Evolutionary conservation across 2,888 invertebrate species (phyloP), one percentile per base, ranked within the genome.

Genomic region (Ptilodon capucinus): DNA sequence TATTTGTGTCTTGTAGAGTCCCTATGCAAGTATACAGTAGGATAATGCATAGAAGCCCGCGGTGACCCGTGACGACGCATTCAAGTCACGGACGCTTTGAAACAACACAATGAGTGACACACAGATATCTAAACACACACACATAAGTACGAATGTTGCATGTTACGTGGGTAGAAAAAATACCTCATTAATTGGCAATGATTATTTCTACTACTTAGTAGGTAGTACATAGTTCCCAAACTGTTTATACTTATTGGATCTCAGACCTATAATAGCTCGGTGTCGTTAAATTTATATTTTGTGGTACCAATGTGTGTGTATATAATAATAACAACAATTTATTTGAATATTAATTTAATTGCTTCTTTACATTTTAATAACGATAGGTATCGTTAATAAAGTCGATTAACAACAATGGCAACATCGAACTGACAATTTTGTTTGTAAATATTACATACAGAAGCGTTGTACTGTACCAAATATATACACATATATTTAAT

Each of bases 391-490:
- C 46, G 2, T 40, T 51, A 30, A 30, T 6, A 46, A 49, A 48
- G 56, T 56, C 48, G 58, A 46, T 36, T 34, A 48, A 44, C 18
- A 50, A 46, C 21, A 47, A 59, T 64, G 51, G 49, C 51, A 53
- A 48, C 48, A 52, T 54, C 42, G 41, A 48, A 56, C 46, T 50
- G 40, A 54, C 53, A 55, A 57, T 60, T 63, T 63, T 52, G 47
- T 73, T 52, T 64, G 74, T 79, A 78, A 79, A 79, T 79, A 76
- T 78, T 79, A 81, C 75, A 76, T 76, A 81, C 72, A 63, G 50
- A 54, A 61, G 62, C 64, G 54, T 68, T 64, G 62, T 56, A 55
- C 48, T 56, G 57, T 60, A 60, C 52, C 51, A 58, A 64, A 56
- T n/a, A 60, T 40, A 58, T 44, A 43, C 43, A 49, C 21, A 18